These are phyloP conservation scores for Eucidaris tribuloides DNA, from an alignment of 35 echinoderm and acorn worm genomes.

Conservation along the genomic window DNA sequence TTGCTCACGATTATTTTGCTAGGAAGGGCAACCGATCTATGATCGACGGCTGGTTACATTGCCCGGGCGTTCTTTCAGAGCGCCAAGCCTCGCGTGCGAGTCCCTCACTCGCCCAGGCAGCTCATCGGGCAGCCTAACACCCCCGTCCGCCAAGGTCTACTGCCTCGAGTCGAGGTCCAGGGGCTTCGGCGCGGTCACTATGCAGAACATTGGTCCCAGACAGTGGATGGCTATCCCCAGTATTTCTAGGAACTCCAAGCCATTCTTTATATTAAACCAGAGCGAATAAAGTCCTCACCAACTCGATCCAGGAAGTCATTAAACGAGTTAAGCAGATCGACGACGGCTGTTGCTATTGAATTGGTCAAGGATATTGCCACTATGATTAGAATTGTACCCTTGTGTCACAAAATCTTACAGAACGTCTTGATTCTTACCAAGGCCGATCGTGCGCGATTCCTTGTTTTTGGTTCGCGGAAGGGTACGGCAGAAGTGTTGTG, in stretches of 20 bases:
- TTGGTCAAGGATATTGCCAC: conserved; percentile 98
- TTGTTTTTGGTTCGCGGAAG: conserved; percentile 94
- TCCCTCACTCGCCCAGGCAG: conserved; percentile 89
- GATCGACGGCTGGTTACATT: conserved; percentile 99
- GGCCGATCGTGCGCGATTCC: conserved; percentile 90
- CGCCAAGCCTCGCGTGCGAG: conserved; percentile 73
- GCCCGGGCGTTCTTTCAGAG: conserved; percentile 87
- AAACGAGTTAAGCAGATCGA: conserved; percentile 84
- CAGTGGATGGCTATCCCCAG: conserved; percentile 91
- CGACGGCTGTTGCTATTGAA: conserved; percentile 84
- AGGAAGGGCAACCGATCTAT: conserved; percentile 90
- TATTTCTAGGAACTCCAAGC: conserved; percentile 76
- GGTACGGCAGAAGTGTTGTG: conserved; percentile 81
- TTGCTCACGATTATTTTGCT: conserved; percentile 97
- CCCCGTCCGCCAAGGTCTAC: conserved; percentile 94
- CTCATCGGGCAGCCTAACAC: conserved; percentile 98
- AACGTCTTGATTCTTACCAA: conserved; percentile 97
- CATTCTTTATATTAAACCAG: conserved; percentile 49
- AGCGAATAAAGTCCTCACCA: conserved; percentile 80
- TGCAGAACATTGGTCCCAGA: conserved; percentile 97
- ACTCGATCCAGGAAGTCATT: conserved; percentile 90
- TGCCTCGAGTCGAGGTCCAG: conserved; percentile 95
- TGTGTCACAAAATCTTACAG: conserved; percentile 99
- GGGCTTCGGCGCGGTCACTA: conserved; percentile 80
- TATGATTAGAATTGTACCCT: conserved; percentile 76